A percentile compares a stretch with the other conserved stretches of the same genome.
Evolutionary conservation across 2,113 vertebrate species (phyloP).

Genomic region (Sander lucioperca): DNA sequence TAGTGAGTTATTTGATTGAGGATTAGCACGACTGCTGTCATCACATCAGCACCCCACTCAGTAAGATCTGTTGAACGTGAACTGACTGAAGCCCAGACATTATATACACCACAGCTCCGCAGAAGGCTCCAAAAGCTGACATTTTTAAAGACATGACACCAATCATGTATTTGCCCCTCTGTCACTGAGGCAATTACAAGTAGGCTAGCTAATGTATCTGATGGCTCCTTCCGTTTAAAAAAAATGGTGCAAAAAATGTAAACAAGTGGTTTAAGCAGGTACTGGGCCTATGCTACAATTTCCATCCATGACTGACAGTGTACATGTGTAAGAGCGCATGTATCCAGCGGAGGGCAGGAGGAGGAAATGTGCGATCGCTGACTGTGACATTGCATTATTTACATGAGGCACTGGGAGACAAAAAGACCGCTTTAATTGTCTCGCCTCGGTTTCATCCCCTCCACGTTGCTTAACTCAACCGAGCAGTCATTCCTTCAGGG

Average conservation of each 20-base stretch:
- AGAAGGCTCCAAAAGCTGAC: slow-evolving; percentile 1
- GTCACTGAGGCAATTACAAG: neutral
- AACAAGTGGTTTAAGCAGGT: slow-evolving; percentile 27
- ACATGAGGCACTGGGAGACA: slow-evolving; percentile 57
- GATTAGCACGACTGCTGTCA: slow-evolving; percentile 21
- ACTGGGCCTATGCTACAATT: slow-evolving; percentile 49
- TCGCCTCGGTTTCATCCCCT: slow-evolving; percentile 43
- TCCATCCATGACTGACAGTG: slow-evolving; percentile 22
- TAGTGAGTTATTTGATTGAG: neutral
- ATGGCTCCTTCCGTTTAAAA: neutral
- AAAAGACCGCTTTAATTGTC: slow-evolving; percentile 67
- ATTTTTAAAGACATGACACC: neutral
- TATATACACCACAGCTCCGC: slow-evolving; percentile 3
- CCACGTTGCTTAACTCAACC: slow-evolving; percentile 50
- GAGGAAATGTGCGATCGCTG: slow-evolving; percentile 4
- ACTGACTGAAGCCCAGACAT: slow-evolving; percentile 33
- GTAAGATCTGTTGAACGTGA: slow-evolving; percentile 31
- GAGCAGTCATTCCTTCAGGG: slow-evolving; percentile 16
- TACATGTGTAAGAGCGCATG: neutral
- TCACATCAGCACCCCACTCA: slow-evolving; percentile 15
- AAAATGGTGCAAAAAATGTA: neutral
- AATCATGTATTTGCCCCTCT: neutral
- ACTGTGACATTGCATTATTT: slow-evolving; percentile 71
- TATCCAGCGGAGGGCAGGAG: neutral
- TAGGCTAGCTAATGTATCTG: neutral